phyloP scores from a whole-genome alignment of 2,888 invertebrate species.

The Baccha elongata region DNA sequence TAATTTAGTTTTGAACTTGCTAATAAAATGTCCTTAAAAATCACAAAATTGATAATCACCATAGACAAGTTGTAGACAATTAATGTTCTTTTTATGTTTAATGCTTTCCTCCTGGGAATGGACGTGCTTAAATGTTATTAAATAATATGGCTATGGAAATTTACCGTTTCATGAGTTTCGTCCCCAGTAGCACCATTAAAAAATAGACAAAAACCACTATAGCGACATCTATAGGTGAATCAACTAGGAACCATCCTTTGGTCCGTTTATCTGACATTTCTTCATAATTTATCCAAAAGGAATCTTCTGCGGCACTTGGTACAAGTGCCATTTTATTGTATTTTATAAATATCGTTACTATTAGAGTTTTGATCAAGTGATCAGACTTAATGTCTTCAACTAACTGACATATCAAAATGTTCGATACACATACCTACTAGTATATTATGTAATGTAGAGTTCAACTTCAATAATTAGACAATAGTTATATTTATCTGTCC shows the following conservation, averaged over 20 bases:
- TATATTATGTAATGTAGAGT: no score
- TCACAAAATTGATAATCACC: conserved; percentile 92
- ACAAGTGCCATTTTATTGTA: conserved; percentile 11
- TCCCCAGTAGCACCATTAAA: conserved; percentile 90
- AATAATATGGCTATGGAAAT: background rate
- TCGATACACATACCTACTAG: no score
- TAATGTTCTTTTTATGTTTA: conserved; percentile 89
- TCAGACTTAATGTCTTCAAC: background rate
- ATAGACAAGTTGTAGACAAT: conserved; percentile 93
- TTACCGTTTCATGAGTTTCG: conserved; percentile 89
- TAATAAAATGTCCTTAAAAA: conserved; percentile 89
- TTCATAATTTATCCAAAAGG: conserved; percentile 68
- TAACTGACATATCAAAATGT: background rate
- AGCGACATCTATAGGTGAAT: conserved; percentile 90
- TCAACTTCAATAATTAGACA: background rate
- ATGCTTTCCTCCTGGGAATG: conserved; percentile 85
- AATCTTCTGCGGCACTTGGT: background rate
- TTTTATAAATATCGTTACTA: background rate
- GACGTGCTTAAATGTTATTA: background rate
- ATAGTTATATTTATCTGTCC: background rate
- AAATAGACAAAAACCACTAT: conserved; percentile 88
- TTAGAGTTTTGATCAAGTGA: background rate
- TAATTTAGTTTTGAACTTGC: conserved; percentile 90
- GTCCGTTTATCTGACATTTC: conserved; percentile 86
- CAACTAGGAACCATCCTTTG: conserved; percentile 92